Percentiles rank a stretch among this genome's conserved stretches.
Evolutionary conservation across 2,113 vertebrate genomes (phyloP).

Genomic region (Neolamprologus brichardi): DNA sequence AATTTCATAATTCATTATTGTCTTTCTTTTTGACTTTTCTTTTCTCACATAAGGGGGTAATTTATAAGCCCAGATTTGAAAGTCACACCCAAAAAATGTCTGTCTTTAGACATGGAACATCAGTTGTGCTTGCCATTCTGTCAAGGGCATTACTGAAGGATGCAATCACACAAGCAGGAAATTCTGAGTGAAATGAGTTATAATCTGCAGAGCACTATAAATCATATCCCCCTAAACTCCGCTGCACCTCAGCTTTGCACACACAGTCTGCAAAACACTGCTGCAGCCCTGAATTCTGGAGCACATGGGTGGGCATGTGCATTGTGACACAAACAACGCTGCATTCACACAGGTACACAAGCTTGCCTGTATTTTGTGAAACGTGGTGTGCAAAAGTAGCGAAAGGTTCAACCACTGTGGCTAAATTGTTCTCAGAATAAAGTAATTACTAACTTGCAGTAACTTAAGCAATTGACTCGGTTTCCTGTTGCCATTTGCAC

Average conservation of each 20-base stretch:
- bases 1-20: slow-evolving; percentile 25
- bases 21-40: no score
- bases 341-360: neutral
- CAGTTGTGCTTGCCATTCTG: slow-evolving; percentile 60
- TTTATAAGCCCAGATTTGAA: slow-evolving; percentile 52
- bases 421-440: slow-evolving; percentile 2
- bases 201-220: slow-evolving; percentile 56
- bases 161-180: slow-evolving; percentile 57
- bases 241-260: neutral
- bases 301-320: neutral
- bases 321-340: neutral
- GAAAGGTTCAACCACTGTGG: neutral
- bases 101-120: slow-evolving; percentile 61
- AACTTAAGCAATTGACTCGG: slow-evolving; percentile 21
- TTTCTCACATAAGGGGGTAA: slow-evolving; percentile 39
- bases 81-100: slow-evolving; percentile 49
- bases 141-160: slow-evolving; percentile 64
- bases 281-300: neutral
- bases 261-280: slow-evolving; percentile 4
- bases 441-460: slow-evolving; percentile 39
- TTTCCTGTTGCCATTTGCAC: slow-evolving; percentile 30
- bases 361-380: neutral
- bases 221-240: slow-evolving; percentile 46
- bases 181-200: slow-evolving; percentile 66
- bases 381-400: neutral